Base-by-base conservation (phyloP, 2,113 vertebrate genomes). In the Apteryx owenii region DNA sequence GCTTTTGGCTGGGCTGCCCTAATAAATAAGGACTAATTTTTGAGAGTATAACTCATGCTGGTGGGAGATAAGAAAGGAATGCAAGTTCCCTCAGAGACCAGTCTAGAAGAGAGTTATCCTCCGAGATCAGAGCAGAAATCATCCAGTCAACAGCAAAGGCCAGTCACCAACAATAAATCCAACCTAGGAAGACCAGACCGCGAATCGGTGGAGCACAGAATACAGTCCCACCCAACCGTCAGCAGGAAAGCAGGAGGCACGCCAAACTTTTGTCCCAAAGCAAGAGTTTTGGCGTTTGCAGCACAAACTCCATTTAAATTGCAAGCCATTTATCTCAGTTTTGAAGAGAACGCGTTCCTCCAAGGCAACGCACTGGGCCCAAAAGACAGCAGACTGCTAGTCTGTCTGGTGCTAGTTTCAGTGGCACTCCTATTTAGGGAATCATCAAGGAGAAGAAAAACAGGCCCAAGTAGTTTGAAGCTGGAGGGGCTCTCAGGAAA, bases 31-130 rank as follows among this genome's bases (percentile, higher is more conserved):
- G 96, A 71, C 96, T 89, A 90, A 93, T 97, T 98, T 97, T 29
- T 96, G 92, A 90, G 80, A 97, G 95, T 92, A 89, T 96, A 98
- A 97, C 88, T 98, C 98, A 98, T 89, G 93, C 95, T 95, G 48
- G 96, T 85, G 91, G 97, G 97, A 98, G 98, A 98, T 98, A 98
- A 98, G 98, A 84, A 93, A 95, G 97, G 98, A 98, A 98, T 97
- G 98, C 48, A 71, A 92, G 94, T 88, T 98, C 97, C 96, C 97
- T 97, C 87, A 1, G 96, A 98, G 98, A 97, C 77, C 93, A 96
- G 96, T 76, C 84, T 54, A 95, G 96, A 96, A 93, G 94, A 93
- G 97, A 97, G 97, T 95, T 98, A 95, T 98, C 97, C 97, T 97
- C 96, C 85, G 96, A 98, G 97, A 98, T 98, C 89, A 90, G 91